A percentile compares a stretch with the other conserved stretches of the same genome.
phyloP scores from a whole-genome alignment of 1,140 invertebrate genomes.

The Drusus annulatus region DNA sequence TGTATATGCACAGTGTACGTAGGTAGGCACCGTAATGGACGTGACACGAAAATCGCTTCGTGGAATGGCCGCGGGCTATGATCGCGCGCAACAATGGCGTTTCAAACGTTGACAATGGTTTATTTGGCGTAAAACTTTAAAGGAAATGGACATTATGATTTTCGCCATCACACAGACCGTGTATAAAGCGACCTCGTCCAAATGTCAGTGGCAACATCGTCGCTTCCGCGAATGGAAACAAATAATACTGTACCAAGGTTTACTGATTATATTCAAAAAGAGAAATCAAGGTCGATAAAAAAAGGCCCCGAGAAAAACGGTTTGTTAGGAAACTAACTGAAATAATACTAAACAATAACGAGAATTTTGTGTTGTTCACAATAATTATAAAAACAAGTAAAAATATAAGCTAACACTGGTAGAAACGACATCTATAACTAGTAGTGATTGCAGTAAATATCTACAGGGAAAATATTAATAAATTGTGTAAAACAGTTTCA shows the following conservation, averaged over 20 bases:
- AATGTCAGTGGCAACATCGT: slow-evolving; percentile 14
- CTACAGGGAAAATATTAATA: too few species aligned
- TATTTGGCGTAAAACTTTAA: not conserved
- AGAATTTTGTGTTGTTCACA: too few species aligned
- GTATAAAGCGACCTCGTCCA: slow-evolving; percentile 10
- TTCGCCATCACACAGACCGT: not conserved
- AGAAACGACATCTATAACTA: too few species aligned
- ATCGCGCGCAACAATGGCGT: slow-evolving; percentile 20
- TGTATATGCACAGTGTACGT: not conserved
- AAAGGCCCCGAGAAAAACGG: too few species aligned
- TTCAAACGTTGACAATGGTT: slow-evolving; percentile 27
- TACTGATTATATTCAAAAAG: not conserved
- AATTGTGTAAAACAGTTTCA: too few species aligned
- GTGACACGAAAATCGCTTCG: slow-evolving; percentile 11
- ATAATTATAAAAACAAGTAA: too few species aligned
- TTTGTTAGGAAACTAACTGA: too few species aligned
- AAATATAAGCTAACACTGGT: too few species aligned
- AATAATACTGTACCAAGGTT: slow-evolving; percentile 18
- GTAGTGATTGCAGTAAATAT: too few species aligned
- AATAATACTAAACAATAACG: too few species aligned
- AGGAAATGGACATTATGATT: slow-evolving; percentile 10
- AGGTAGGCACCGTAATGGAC: not conserved
- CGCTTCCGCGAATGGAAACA: not conserved
- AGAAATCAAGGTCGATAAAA: too few species aligned
- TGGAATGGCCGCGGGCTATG: not conserved